These are phyloP conservation scores for Lerema accius DNA, from an alignment of 1,140 invertebrate species.

Conservation along the genomic window DNA sequence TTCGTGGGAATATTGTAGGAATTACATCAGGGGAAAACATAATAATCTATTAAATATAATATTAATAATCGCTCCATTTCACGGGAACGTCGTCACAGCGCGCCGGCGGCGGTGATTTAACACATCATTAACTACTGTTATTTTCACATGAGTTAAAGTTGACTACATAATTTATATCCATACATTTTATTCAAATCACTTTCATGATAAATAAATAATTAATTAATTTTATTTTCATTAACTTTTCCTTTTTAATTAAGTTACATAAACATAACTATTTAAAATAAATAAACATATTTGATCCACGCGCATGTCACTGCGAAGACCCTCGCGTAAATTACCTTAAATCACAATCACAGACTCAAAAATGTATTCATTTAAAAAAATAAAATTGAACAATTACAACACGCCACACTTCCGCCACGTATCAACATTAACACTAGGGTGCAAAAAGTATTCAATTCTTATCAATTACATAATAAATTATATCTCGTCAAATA, in stretches of 20 bases:
- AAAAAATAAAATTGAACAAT: slow-evolving; percentile 62
- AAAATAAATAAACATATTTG: not conserved
- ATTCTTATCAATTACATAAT: slow-evolving; percentile 42
- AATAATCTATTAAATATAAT: slow-evolving; percentile 10
- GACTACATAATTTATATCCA: not conserved
- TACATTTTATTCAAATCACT: not conserved
- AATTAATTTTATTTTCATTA: too few relatives aligned
- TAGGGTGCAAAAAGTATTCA: slow-evolving; percentile 61
- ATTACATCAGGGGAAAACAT: slow-evolving; percentile 4
- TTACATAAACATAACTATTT: not conserved
- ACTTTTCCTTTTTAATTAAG: not conserved
- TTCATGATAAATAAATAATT: not conserved
- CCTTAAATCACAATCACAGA: slow-evolving; percentile 50
- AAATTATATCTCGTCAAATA: slow-evolving; percentile 32
- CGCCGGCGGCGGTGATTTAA: slow-evolving; percentile 7
- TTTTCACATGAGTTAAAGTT: too few relatives aligned
- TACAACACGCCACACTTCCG: slow-evolving; percentile 45
- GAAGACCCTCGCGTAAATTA: slow-evolving; percentile 30
- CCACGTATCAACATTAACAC: slow-evolving; percentile 43
- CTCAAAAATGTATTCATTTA: slow-evolving; percentile 36
- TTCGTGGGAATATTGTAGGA: not conserved
- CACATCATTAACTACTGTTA: too few relatives aligned
- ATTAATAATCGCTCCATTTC: slow-evolving; percentile 16
- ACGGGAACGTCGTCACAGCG: slow-evolving; percentile 29
- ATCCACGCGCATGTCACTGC: slow-evolving; percentile 2